Evolutionary conservation across 2,888 invertebrate species (phyloP).

Genomic region (Tigriopus californicus): DNA sequence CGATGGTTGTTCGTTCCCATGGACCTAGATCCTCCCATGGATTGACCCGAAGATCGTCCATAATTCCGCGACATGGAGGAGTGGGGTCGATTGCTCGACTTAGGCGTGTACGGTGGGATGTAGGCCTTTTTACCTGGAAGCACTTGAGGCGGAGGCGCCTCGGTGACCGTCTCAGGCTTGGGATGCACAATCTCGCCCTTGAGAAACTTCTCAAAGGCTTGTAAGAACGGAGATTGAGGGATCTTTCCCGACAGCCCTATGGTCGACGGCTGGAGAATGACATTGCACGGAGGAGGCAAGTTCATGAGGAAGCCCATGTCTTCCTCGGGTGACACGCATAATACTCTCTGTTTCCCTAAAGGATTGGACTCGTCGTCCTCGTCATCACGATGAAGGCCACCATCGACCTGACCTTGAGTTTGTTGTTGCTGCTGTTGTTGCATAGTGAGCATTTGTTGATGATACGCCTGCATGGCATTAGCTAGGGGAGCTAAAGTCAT

Average conservation of each 20-base stretch:
- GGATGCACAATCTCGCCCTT: neutral
- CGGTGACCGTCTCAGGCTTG: neutral
- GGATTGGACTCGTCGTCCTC: neutral
- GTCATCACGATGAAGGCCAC: neutral
- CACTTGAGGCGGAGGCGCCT: neutral
- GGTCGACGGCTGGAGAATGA: slow-evolving; percentile 8
- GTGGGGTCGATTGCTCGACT: neutral
- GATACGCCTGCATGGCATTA: neutral
- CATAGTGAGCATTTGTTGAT: neutral
- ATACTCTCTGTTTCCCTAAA: neutral
- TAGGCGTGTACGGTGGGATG: slow-evolving; percentile 12
- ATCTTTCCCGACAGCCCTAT: slow-evolving; percentile 3
- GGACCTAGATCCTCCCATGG: too few relatives aligned
- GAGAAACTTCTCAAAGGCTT: neutral
- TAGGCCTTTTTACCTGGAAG: slow-evolving; percentile 7
- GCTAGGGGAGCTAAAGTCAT: slow-evolving; percentile 1
- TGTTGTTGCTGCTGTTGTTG: neutral
- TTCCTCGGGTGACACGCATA: slow-evolving; percentile 10
- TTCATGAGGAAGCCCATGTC: slow-evolving; percentile 13
- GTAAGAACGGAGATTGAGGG: slow-evolving; percentile 1
- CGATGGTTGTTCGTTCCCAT: too few relatives aligned
- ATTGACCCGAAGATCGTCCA: too few relatives aligned
- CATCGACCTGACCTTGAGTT: neutral
- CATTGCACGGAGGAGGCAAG: slow-evolving; percentile 4
- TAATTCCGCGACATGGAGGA: too few relatives aligned